phyloP scores from a whole-genome alignment of 2,797 vertebrate genomes.

The Orestias chungarensis region DNA sequence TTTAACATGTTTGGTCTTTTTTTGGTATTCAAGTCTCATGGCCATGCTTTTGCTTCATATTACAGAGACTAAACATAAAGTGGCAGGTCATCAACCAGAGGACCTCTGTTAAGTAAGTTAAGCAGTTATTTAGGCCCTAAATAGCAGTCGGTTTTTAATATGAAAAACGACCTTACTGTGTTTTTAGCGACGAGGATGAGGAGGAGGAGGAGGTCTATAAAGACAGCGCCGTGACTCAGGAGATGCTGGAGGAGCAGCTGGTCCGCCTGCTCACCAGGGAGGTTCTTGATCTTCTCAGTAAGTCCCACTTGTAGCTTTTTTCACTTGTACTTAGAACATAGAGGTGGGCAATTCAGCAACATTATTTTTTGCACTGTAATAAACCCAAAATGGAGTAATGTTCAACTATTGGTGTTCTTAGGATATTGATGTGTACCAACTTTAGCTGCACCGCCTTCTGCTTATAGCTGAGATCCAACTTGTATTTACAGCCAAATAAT shows the following conservation, averaged over 20 bases:
- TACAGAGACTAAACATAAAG: constrained; percentile 89
- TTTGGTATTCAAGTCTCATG: neutral
- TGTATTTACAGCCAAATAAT: neutral
- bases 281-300: constrained; percentile 94
- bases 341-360: neutral
- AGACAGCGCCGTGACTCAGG: constrained; percentile 92
- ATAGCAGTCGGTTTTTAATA: neutral
- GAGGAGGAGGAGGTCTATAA: constrained; percentile 85
- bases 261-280: constrained; percentile 91
- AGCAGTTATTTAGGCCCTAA: neutral
- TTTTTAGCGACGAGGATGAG: constrained; percentile 76
- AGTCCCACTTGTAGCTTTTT: constrained; percentile 57
- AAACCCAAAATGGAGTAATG: neutral
- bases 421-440: neutral
- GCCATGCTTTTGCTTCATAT: constrained; percentile 11
- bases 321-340: neutral
- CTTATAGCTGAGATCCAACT: too few relatives aligned
- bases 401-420: neutral
- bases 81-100: constrained; percentile 95
- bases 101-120: constrained; percentile 84
- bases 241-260: constrained; percentile 95
- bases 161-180: neutral
- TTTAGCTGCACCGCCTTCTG: too few relatives aligned
- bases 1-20: neutral
- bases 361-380: neutral